Conservation (phyloP, 2,888 invertebrate species). For the Ptilodon capucinus region DNA sequence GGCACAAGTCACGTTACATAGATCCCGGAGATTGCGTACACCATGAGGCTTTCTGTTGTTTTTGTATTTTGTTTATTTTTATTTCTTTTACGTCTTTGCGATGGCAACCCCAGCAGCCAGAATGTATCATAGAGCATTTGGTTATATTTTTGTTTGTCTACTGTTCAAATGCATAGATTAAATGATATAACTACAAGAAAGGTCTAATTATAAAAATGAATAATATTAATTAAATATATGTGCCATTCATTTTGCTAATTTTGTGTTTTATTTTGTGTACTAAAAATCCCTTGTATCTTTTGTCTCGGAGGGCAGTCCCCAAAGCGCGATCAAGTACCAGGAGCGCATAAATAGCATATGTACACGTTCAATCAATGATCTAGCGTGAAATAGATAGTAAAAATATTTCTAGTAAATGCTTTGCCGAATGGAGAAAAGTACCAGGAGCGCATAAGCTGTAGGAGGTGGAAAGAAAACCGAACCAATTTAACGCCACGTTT, state of each 20-base stretch:
- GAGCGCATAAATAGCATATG: too few relatives aligned
- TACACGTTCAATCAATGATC: too few relatives aligned
- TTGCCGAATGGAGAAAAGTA: too few relatives aligned
- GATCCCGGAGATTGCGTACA: slow-evolving; percentile 67
- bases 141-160: slow-evolving; percentile 46
- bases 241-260: slow-evolving; percentile 83
- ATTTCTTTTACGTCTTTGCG: slow-evolving; percentile 34
- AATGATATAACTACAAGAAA: slow-evolving; percentile 75
- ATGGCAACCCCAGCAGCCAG: slow-evolving; percentile 54
- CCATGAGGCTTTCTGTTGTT: slow-evolving; percentile 67
- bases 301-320: too few relatives aligned
- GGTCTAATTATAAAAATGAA: slow-evolving; percentile 82
- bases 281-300: too few relatives aligned
- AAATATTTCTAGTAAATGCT: too few relatives aligned
- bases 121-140: slow-evolving; percentile 68
- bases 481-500: too few relatives aligned
- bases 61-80: slow-evolving; percentile 38
- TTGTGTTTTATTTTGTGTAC: slow-evolving; percentile 68
- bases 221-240: slow-evolving; percentile 83
- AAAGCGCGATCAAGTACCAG: too few relatives aligned
- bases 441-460: too few relatives aligned
- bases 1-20: slow-evolving; percentile 48
- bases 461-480: too few relatives aligned
- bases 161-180: slow-evolving; percentile 76
- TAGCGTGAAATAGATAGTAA: too few relatives aligned